These are phyloP conservation scores for Hesperia comma DNA, from an alignment of 2,888 invertebrate species.

Conservation along the genomic window DNA sequence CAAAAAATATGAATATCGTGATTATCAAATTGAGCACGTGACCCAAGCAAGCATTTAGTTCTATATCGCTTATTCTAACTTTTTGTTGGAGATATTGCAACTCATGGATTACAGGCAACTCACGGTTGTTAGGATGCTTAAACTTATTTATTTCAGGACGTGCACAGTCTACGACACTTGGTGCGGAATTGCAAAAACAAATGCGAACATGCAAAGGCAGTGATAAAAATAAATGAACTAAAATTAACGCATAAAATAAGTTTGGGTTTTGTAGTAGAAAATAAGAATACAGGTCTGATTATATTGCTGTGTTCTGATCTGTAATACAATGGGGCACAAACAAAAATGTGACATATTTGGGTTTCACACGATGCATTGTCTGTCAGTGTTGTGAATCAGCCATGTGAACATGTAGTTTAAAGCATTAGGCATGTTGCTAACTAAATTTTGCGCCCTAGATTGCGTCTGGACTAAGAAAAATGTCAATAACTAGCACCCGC, in stretches of 20 bases:
- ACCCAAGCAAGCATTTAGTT: slow-evolving; percentile 30
- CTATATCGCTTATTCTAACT: slow-evolving; percentile 20
- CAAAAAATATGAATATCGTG: slow-evolving; percentile 82
- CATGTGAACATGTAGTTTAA: slow-evolving; percentile 23
- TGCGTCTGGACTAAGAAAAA: slow-evolving; percentile 33
- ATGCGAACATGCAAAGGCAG: slow-evolving; percentile 8
- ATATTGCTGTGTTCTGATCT: slow-evolving; percentile 24
- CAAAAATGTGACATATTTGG: slow-evolving; percentile 28
- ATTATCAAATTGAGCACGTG: slow-evolving; percentile 43
- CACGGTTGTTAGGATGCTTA: background rate
- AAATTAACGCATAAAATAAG: background rate
- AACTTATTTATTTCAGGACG: background rate
- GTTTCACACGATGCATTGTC: slow-evolving; percentile 32
- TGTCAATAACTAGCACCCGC: background rate
- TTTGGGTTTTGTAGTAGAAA: slow-evolving; percentile 11
- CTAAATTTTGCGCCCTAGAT: slow-evolving; percentile 28
- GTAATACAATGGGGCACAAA: slow-evolving; percentile 24
- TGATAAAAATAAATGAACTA: slow-evolving; percentile 1
- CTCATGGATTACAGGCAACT: slow-evolving; percentile 9
- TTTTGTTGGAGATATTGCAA: slow-evolving; percentile 3
- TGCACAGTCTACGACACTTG: slow-evolving; percentile 4
- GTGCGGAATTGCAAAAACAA: slow-evolving; percentile 1
- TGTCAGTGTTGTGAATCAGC: slow-evolving; percentile 32
- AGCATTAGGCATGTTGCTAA: slow-evolving; percentile 34
- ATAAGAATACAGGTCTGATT: background rate